Percentiles rank a stretch among this genome's conserved stretches.
Conservation (phyloP, 2,113 vertebrate genomes). For the Montifringilla adamsi region DNA sequence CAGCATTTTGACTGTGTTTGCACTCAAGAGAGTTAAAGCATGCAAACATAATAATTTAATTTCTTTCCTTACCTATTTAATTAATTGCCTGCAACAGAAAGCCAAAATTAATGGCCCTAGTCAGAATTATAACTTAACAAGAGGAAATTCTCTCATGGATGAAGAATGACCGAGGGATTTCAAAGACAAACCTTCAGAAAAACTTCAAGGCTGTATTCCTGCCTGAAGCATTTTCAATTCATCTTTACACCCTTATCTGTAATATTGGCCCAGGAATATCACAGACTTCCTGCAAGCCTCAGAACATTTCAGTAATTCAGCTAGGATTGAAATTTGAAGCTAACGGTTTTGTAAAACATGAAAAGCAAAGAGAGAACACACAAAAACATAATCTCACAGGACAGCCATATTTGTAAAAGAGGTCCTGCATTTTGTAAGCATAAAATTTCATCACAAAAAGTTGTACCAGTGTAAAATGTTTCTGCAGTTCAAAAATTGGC, state of each 20-base stretch:
- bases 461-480: not conserved
- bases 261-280: not conserved
- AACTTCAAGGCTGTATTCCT: not conserved
- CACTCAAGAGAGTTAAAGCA: not conserved
- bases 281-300: not conserved
- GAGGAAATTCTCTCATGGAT: not conserved
- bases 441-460: not conserved
- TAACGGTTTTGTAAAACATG: not conserved
- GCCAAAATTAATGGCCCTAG: not conserved
- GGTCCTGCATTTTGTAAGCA: not conserved
- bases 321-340: not conserved
- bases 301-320: not conserved
- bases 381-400: not conserved
- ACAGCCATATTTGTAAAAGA: not conserved
- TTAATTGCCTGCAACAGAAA: constrained; percentile 1
- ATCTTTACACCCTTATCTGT: not conserved
- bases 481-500: not conserved
- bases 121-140: not conserved
- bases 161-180: not conserved
- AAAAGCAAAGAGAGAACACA: not conserved
- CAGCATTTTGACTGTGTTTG: not conserved
- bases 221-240: not conserved
- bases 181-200: not conserved
- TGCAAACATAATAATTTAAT: not conserved
- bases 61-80: not conserved